These are phyloP conservation scores for Styela clava DNA, from an alignment of 23 tunicate genomes.

Conservation along the genomic window DNA sequence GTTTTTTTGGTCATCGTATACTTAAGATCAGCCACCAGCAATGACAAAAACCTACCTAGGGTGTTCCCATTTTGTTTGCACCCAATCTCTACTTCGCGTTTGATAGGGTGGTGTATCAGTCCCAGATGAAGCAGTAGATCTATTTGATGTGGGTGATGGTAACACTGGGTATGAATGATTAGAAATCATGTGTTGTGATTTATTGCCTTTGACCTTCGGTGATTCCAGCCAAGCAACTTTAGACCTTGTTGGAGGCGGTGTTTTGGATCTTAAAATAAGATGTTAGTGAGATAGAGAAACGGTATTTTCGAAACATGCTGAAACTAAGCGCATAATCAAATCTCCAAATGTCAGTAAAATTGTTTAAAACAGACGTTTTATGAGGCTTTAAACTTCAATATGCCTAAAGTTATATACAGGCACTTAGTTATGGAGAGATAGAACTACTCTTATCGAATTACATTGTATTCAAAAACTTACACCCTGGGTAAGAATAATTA, in stretches of 20 bases:
- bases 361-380: no score
- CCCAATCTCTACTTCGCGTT: constrained; percentile 31
- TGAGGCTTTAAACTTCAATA: no score
- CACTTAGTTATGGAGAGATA: no score
- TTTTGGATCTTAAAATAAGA: constrained; percentile 13
- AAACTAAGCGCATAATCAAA: no score
- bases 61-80: constrained; percentile 31
- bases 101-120: background rate
- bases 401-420: no score
- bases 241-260: constrained; percentile 15
- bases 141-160: constrained; percentile 26
- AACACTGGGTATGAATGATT: constrained; percentile 21
- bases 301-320: no score
- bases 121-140: constrained; percentile 14
- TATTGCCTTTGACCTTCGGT: background rate
- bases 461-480: no score
- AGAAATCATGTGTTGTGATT: background rate
- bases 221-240: constrained; percentile 19
- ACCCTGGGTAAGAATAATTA: no score
- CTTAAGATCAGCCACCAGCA: no score
- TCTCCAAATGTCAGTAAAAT: background rate
- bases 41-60: constrained; percentile 37
- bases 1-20: no score
- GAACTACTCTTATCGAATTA: no score
- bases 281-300: constrained; percentile 4